Conservation (phyloP, 2,888 invertebrate species). For the Eupithecia centaureata region DNA sequence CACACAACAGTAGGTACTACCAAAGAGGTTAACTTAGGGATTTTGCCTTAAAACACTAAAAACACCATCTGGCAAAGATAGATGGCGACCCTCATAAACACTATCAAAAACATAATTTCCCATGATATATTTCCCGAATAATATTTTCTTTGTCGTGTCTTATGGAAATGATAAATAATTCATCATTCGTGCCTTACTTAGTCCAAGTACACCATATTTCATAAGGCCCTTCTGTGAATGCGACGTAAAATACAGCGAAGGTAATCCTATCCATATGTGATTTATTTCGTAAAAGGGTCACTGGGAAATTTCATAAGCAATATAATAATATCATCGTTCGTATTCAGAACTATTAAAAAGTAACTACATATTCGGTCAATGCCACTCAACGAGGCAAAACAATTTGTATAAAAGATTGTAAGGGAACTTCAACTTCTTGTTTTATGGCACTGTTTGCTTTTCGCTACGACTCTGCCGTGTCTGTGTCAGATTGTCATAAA, state of each 20-base stretch:
- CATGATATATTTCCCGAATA: constrained; percentile 51
- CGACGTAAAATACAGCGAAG: constrained; percentile 79
- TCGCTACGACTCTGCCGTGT: too few relatives aligned
- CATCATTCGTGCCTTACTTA: constrained; percentile 78
- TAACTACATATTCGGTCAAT: background rate
- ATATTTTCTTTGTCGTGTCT: constrained; percentile 65
- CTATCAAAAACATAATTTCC: constrained; percentile 53
- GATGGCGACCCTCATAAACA: constrained; percentile 47
- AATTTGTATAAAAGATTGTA: background rate
- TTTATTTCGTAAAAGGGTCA: constrained; percentile 79
- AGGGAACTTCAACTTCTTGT: too few relatives aligned
- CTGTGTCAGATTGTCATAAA: too few relatives aligned
- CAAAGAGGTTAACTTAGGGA: constrained; percentile 11
- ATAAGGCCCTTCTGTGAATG: constrained; percentile 76
- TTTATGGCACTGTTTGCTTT: too few relatives aligned
- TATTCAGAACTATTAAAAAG: constrained; percentile 62
- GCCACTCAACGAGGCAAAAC: background rate
- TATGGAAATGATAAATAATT: constrained; percentile 79
- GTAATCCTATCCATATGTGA: constrained; percentile 81
- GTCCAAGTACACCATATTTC: constrained; percentile 80
- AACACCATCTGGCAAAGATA: constrained; percentile 24
- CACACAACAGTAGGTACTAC: background rate
- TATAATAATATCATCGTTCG: constrained; percentile 68
- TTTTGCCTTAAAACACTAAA: constrained; percentile 9
- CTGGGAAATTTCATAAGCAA: constrained; percentile 73